Base-by-base conservation (phyloP, 2,888 invertebrate genomes). In the Neria commutata region DNA sequence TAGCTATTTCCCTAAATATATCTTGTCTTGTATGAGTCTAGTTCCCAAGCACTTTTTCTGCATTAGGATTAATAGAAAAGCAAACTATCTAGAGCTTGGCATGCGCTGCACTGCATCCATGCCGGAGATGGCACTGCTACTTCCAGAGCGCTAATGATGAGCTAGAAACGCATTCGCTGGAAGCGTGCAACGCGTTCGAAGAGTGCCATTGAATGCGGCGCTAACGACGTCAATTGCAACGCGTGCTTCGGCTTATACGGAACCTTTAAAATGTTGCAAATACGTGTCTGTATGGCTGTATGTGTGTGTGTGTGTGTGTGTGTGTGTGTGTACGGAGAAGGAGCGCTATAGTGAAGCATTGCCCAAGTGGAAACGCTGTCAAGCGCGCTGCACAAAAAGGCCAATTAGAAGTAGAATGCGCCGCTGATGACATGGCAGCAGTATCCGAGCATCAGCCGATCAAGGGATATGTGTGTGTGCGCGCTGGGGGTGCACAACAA, bases 71-170 rank as follows among this genome's bases (percentile, higher is more conserved):
- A n/a, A n/a, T n/a, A n/a, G n/a, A n/a, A n/a, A n/a, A n/a, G n/a
- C n/a, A n/a, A n/a, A n/a, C n/a, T n/a, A n/a, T n/a, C n/a, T n/a
- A n/a, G n/a, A n/a, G n/a, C n/a, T n/a, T n/a, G n/a, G n/a, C n/a
- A n/a, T n/a, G n/a, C n/a, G n/a, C n/a, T n/a, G n/a, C n/a, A n/a
- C n/a, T n/a, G n/a, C 37, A 16, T 6, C 11, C 37, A 37, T 16
- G 14, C n/a, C 17, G n/a, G n/a, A 24, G 10, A 21, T n/a, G n/a
- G 14, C 4, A 24, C 14, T 46, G 21, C 11, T 6, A 17, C 42
- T 49, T 56, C 42, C 29, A 56, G 40, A 42, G 19, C 25, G 33
- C 49, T 49, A 56, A 56, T 56, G 42, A 56, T 50, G 49, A 26
- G 21, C 25, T n/a, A 14, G 46, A 21, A 2, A 5, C 14, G 5